Base-by-base conservation (phyloP, 2,888 invertebrate species). In the Oconnorella tubifera region DNA sequence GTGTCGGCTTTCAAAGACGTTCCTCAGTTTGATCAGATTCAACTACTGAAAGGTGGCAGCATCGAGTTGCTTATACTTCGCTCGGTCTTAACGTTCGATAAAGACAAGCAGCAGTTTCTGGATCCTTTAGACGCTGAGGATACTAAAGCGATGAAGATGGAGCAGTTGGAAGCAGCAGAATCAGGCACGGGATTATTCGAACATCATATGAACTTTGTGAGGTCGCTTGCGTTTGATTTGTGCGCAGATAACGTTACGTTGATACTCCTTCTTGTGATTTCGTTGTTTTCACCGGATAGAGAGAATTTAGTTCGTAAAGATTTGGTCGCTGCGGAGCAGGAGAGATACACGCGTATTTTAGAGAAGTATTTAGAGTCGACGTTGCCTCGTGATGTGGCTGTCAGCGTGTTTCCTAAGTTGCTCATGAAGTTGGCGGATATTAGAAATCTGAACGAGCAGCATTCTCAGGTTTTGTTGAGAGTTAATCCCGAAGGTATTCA, bases 1-100 rank as follows among this genome's bases (percentile, higher is more conserved):
- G 55, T 65, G 33, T 50, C 51, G 19, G 59, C 51, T 10, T 67
- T 66, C 59, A 60, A 62, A 48, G 91, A 90, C 77, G 90, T 98
- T 87, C 93, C 94, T 77, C 92, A 95, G 77, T 91, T 92, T 74
- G 97, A 98, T 82, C 96, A 97, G 84, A 88, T 92, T 65, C 88
- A 89, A 29, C 83, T 94, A 33, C 82, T 95, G n/a, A 95, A 94
- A 81, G 96, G 96, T 1, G 94, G 96, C 1, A 94, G 94, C 77
- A 94, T 93, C 57, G 97, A 98, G 83, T 90, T 98, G 88, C 90
- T 98, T 89, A 91, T 98, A 68, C 86, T 98, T 60, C 86, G 95
- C 31, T 93, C 95, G 73, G 92, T 92, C 0, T 90, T 94, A 86
- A 91, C 90, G 58, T 98, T 93, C 78, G 95, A 98, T 79, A 89